phyloP scores from a whole-genome alignment of 2,113 vertebrate species.

The Trachemys scripta region DNA sequence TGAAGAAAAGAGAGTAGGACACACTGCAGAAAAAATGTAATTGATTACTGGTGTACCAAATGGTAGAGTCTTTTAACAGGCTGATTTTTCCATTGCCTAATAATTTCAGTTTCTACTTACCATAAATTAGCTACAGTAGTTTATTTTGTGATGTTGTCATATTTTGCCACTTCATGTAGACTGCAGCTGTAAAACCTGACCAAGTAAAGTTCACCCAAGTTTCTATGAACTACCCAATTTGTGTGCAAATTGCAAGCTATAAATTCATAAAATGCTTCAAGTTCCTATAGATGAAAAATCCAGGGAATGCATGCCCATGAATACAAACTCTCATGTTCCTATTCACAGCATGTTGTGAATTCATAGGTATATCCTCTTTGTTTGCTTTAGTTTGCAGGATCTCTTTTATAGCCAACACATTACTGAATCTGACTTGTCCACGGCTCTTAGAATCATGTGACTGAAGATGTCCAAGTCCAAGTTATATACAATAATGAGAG shows the following conservation, averaged over 20 bases:
- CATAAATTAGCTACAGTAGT: too few species aligned
- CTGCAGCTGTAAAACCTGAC: not conserved
- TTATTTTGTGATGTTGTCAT: too few species aligned
- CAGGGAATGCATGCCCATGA: not conserved
- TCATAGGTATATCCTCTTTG: not conserved
- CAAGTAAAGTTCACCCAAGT: not conserved
- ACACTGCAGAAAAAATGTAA: too few species aligned
- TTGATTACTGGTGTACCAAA: too few species aligned
- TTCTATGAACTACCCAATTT: not conserved
- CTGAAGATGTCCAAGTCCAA: not conserved
- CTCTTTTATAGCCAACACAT: not conserved
- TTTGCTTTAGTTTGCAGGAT: not conserved
- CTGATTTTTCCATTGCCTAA: too few species aligned
- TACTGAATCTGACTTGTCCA: not conserved
- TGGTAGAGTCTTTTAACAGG: too few species aligned
- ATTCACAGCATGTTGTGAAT: not conserved
- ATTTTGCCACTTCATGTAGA: not conserved
- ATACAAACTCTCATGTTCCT: not conserved
- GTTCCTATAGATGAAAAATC: not conserved
- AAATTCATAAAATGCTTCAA: not conserved
- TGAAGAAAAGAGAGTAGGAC: too few species aligned
- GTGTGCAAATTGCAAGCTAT: not conserved
- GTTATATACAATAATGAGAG: not conserved
- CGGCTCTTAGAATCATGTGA: not conserved
- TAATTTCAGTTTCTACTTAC: too few species aligned